Conservation (phyloP, 2,888 invertebrate genomes). For the Lasius fuliginosus region DNA sequence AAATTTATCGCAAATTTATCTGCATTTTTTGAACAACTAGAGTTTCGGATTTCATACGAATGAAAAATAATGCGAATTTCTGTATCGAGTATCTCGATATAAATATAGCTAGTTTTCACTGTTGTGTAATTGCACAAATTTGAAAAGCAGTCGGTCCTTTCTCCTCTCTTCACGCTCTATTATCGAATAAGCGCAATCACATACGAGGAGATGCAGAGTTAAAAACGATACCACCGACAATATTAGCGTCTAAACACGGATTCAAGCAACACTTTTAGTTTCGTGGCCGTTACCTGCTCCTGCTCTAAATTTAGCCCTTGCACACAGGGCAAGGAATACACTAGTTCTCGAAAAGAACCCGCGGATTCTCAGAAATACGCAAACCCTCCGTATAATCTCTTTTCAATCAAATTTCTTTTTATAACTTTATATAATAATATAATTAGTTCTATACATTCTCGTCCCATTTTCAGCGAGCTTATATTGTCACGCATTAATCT, state of each 20-base stretch:
- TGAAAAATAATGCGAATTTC: background rate
- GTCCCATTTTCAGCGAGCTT: background rate
- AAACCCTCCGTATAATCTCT: background rate
- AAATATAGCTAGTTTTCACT: slow-evolving; percentile 22
- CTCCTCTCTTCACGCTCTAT: slow-evolving; percentile 19
- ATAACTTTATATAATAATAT: background rate
- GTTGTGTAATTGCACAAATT: slow-evolving; percentile 31
- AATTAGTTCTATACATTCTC: background rate
- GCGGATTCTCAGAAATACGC: background rate
- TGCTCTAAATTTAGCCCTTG: slow-evolving; percentile 30
- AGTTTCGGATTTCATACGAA: background rate
- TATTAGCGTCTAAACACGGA: slow-evolving; percentile 31
- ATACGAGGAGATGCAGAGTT: background rate
- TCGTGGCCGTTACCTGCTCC: slow-evolving; percentile 8
- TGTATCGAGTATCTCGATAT: background rate
- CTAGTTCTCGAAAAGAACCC: background rate
- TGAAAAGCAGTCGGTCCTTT: slow-evolving; percentile 19
- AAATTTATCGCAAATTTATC: slow-evolving; percentile 14
- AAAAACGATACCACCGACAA: slow-evolving; percentile 21
- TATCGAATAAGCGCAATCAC: slow-evolving; percentile 19
- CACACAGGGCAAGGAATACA: background rate
- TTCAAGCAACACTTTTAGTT: slow-evolving; percentile 40
- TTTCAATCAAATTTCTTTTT: background rate
- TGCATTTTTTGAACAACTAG: slow-evolving; percentile 3
- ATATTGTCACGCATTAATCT: slow-evolving; percentile 5